These are phyloP conservation scores for Salvator merianae DNA, from an alignment of 2,113 vertebrate genomes.

Conservation along the genomic window DNA sequence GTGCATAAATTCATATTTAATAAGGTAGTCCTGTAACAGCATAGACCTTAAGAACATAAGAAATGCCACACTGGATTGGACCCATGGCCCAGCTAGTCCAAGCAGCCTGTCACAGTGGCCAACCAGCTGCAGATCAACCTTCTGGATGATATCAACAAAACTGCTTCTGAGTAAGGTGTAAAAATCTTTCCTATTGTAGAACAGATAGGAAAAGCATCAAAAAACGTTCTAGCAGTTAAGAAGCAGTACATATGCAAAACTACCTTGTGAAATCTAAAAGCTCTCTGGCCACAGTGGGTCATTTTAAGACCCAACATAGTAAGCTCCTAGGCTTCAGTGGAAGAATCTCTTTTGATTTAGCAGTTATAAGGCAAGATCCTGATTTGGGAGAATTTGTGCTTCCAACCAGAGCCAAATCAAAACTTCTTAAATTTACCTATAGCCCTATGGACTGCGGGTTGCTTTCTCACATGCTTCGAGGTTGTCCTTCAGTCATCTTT, in stretches of 20 bases:
- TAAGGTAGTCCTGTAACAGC: no score
- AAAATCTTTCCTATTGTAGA: neutral
- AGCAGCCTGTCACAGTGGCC: no score
- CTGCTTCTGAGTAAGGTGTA: neutral
- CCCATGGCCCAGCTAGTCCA: no score
- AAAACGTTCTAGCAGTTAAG: neutral
- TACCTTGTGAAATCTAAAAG: neutral
- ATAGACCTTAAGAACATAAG: no score
- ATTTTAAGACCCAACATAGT: neutral
- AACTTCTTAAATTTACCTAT: neutral
- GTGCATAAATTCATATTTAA: no score
- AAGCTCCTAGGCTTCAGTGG: neutral
- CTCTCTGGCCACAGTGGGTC: neutral
- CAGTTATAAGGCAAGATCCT: no score
- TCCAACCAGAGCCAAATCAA: neutral
- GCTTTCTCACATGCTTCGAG: conserved; percentile 4
- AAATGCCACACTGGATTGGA: no score
- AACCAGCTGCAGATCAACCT: no score
- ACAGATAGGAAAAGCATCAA: neutral
- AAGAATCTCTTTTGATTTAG: neutral
- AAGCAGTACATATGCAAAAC: neutral
- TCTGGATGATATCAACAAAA: no score
- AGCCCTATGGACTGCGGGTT: neutral
- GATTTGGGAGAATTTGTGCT: neutral
- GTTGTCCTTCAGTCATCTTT: neutral